Evolutionary conservation across 1,140 invertebrate genomes (phyloP), one percentile per base, ranked within the genome.

Genomic region (Sarcophaga bullata): DNA sequence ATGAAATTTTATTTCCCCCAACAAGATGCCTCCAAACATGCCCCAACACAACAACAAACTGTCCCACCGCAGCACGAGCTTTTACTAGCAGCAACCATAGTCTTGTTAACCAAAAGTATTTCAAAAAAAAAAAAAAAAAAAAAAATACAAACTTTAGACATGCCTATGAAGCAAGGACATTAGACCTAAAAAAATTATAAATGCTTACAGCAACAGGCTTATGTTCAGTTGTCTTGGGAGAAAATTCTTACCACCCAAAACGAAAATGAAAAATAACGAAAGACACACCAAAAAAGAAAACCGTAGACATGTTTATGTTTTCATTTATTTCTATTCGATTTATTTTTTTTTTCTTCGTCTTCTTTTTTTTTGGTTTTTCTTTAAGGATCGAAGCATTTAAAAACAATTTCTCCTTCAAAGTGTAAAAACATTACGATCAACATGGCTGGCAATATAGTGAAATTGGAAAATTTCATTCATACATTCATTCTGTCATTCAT

Each of bases 1-100:
- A 68, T 50, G 75, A 78, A 78, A 78, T 78, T 37, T 37, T 78
- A 78, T 48, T 78, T 78, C 75, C 75, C 75, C 5, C n/a, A 19
- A 19, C 4, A 37, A 37, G 25, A 37, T 37, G 25, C 25, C 25
- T 37, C 25, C 25, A 37, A 37, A 37, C 25, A 37, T 37, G 25
- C 25, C 25, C 25, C 25, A 37, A 37, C 25, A 37, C 4, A 2
- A 37, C 25, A 37, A 37, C 25, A 37, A 37, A 4, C 25, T 37
- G 25, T 37, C 4, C 25, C 25, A 37, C 25, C 4, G 4, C 4
- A 37, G 25, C 25, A 37, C 25, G 25, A 37, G 25, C 4, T 37
- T 37, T 37, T 2, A 37, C 25, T 37, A 4, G 25, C 25, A 37
- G 25, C 25, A 37, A 37, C 4, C n/a, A n/a, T n/a, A n/a, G 25